Base-by-base conservation (phyloP, 2,888 invertebrate genomes). In the Neoascia interrupta region DNA sequence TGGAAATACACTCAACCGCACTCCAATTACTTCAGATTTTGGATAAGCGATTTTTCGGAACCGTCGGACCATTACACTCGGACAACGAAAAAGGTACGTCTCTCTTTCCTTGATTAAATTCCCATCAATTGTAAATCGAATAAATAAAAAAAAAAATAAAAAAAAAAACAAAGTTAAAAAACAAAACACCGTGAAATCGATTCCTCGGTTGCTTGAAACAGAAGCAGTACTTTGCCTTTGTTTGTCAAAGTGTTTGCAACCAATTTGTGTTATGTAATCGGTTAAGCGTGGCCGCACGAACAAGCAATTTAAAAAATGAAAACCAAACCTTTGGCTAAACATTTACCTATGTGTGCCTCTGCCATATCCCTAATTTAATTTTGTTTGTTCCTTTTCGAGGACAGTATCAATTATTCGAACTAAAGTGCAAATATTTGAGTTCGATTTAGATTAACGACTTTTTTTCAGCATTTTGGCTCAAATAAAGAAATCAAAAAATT, bases 31-130 rank as follows among this genome's bases (percentile, higher is more conserved):
- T 99, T 28, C 98, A 98, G 86, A 90, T 97, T 31, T 90, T 99
- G 54, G 98, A 99, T 90, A 96, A 97, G 86, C 91, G 99, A 70
- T 99, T 99, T 90, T 98, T 99, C 87, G 97, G 97, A 45, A 91
- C 93, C 70, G 92, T 94, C 5, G 92, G 92, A 49, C 93, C 94
- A 1, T 90, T 94, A 18, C 91, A 93, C 69, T 90, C 90, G 43
- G 91, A 92, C n/a, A 94, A 93, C 82, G 93, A 93, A 72, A 94
- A 94, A 83, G 94, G 95, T 95, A 87, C 91, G 90, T 92, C 66
- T 26, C 43, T 45, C 26, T 76, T 81, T 58, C 54, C 61, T 54
- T 63, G 56, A 54, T 51, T 61, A 70, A 31, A 58, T 69, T 43
- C 19, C 39, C 43, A 36, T 19, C 45, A 70, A 54, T 56, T 73